Evolutionary conservation across 1,140 invertebrate genomes (phyloP).

Genomic region (Kradibia gibbosae): DNA sequence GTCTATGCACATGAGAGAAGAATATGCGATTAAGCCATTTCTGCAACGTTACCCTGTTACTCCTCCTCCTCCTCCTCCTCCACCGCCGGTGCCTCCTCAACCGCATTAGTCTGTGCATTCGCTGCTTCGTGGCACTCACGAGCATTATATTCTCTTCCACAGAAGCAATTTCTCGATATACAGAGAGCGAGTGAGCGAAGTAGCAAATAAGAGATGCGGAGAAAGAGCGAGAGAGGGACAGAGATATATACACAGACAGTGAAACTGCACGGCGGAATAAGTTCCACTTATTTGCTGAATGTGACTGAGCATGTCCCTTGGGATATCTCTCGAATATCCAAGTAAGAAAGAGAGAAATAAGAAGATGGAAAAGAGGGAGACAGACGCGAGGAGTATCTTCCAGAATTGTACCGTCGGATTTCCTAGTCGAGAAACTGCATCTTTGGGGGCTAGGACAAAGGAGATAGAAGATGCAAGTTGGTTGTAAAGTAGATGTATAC

Average conservation of each 20-base stretch:
- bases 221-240: conserved; percentile 56
- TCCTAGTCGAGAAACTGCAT: conserved; percentile 43
- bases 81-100: conserved; percentile 24
- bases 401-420: conserved; percentile 38
- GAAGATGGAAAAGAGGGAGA: background rate
- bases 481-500: conserved; percentile 38
- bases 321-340: conserved; percentile 51
- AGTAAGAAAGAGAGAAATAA: conserved; percentile 3
- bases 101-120: conserved; percentile 37
- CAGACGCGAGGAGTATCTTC: background rate
- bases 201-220: conserved; percentile 50
- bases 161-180: conserved; percentile 50
- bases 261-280: conserved; percentile 57
- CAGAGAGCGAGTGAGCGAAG: background rate
- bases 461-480: conserved; percentile 39
- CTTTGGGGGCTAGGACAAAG: conserved; percentile 39
- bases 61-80: conserved; percentile 14
- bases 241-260: conserved; percentile 49
- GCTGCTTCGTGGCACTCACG: conserved; percentile 39
- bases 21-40: conserved; percentile 49
- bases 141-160: conserved; percentile 12
- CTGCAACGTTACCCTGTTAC: conserved; percentile 40
- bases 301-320: conserved; percentile 58
- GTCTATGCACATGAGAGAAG: conserved; percentile 10
- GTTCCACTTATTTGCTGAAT: conserved; percentile 62